Evolutionary conservation across 2,797 vertebrate genomes (phyloP).

Genomic region (Strix occidentalis): DNA sequence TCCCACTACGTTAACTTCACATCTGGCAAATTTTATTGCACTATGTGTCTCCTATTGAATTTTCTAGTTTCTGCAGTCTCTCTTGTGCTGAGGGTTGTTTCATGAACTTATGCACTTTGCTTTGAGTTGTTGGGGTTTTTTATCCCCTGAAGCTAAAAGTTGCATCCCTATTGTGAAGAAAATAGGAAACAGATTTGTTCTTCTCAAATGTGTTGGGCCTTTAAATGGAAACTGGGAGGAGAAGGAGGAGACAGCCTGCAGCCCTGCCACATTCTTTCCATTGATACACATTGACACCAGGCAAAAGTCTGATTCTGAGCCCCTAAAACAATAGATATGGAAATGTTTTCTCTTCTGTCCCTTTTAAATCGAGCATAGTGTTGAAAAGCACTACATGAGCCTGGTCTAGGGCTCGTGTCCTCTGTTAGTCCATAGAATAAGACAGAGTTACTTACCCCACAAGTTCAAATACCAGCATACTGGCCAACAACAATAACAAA

Average conservation of each 20-base stretch:
- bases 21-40: neutral
- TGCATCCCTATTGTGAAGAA: constrained; percentile 46
- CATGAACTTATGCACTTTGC: constrained; percentile 11
- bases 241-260: constrained; percentile 13
- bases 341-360: neutral
- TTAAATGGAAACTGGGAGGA: constrained; percentile 35
- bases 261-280: constrained; percentile 39
- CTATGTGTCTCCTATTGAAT: neutral
- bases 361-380: neutral
- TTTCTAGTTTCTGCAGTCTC: neutral
- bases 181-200: constrained; percentile 52
- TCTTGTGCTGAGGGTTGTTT: neutral
- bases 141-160: constrained; percentile 7
- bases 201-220: neutral
- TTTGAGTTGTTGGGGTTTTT: neutral
- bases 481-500: constrained; percentile 17
- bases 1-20: neutral
- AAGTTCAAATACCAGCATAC: neutral
- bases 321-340: constrained; percentile 19
- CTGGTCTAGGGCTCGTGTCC: neutral
- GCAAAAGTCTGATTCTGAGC: neutral
- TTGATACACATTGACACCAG: neutral
- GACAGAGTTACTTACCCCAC: neutral
- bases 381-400: neutral
- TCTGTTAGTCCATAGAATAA: neutral